These are phyloP conservation scores for Paradisaea rubra DNA, from an alignment of 2,113 vertebrate species.

Conservation along the genomic window DNA sequence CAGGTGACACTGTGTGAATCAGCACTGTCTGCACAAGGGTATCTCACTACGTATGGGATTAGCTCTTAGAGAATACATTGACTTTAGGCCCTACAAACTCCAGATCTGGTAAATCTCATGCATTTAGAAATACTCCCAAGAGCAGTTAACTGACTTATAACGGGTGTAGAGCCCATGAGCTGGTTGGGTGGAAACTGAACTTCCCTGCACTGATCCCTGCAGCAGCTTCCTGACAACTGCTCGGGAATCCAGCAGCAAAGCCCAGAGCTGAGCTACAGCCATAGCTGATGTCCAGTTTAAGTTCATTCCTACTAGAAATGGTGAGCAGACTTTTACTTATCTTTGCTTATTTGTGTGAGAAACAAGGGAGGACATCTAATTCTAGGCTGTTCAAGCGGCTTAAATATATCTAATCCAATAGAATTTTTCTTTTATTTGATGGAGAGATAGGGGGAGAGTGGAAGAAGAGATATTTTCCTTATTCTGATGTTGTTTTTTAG, in stretches of 20 bases:
- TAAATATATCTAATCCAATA: neutral
- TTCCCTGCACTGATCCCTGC: neutral
- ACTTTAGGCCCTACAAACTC: neutral
- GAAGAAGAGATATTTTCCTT: neutral
- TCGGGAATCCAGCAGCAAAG: neutral
- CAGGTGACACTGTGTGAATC: neutral
- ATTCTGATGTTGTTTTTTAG: neutral
- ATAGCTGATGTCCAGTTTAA: neutral
- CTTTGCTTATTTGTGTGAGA: neutral
- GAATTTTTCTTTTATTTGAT: neutral
- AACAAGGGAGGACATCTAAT: neutral
- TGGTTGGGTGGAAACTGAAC: neutral
- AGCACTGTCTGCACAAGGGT: neutral
- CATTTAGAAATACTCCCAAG: neutral
- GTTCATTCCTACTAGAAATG: neutral
- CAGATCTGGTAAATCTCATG: neutral
- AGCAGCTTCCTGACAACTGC: neutral
- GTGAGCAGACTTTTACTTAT: neutral
- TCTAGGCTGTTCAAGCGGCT: neutral
- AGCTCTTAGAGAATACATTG: neutral
- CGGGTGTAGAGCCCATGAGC: neutral
- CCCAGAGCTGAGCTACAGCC: neutral
- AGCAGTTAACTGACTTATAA: neutral
- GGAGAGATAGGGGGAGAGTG: accelerated
- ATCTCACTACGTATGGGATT: neutral